Conservation (phyloP, 2,888 invertebrate species). For the Salticus scenicus region DNA sequence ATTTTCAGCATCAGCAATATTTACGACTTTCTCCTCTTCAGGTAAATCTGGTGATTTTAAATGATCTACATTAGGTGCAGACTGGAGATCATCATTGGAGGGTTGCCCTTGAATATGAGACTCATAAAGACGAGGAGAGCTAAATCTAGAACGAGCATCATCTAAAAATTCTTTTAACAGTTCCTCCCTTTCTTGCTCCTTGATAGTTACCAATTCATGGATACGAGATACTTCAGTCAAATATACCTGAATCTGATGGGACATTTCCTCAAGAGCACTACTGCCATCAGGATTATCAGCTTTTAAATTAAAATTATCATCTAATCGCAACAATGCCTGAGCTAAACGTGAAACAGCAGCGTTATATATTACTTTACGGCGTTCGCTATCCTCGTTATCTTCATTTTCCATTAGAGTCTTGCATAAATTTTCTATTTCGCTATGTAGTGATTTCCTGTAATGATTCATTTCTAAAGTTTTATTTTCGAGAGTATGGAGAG, state of each 20-base stretch:
- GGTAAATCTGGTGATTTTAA: background rate
- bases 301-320: constrained; percentile 22
- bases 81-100: background rate
- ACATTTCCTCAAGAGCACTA: constrained; percentile 49
- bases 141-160: background rate
- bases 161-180: constrained; percentile 38
- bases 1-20: background rate
- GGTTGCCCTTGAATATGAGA: background rate
- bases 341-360: constrained; percentile 39
- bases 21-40: too few species aligned
- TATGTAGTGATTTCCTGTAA: constrained; percentile 36
- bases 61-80: background rate
- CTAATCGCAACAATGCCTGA: constrained; percentile 38
- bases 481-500: constrained; percentile 36
- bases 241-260: constrained; percentile 37
- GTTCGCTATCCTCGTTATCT: constrained; percentile 8
- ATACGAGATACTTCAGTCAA: constrained; percentile 55
- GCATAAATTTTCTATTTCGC: constrained; percentile 52
- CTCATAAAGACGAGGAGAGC: constrained; percentile 8
- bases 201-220: constrained; percentile 45
- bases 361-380: constrained; percentile 49
- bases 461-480: constrained; percentile 49
- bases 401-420: constrained; percentile 25
- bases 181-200: constrained; percentile 41
- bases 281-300: background rate